Conservation (phyloP, 2,113 vertebrate genomes). For the Peromyscus maniculatus region DNA sequence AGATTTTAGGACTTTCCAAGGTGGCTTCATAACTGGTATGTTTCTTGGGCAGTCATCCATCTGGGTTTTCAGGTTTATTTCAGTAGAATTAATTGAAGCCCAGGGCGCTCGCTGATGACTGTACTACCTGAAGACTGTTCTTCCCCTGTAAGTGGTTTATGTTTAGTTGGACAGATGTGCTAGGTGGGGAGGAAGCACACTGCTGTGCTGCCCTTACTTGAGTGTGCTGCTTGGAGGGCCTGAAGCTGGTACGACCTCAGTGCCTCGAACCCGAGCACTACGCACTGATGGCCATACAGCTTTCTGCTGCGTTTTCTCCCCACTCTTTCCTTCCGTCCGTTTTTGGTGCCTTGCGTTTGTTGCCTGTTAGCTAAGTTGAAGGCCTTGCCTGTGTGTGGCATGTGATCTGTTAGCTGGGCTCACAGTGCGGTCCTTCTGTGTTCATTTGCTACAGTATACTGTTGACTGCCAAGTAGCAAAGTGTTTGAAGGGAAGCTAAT, state of each 20-base stretch:
- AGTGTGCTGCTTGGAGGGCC: not conserved
- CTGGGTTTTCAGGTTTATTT: slow-evolving; percentile 23
- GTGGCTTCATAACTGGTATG: not conserved
- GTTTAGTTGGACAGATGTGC: not conserved
- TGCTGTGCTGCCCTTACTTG: not conserved
- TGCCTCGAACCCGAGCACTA: not conserved
- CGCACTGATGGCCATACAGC: not conserved
- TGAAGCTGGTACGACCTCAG: not conserved
- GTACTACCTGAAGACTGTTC: not conserved
- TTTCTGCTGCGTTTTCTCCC: not conserved
- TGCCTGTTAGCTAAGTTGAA: slow-evolving; percentile 38
- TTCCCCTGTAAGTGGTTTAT: not conserved
- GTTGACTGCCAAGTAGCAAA: slow-evolving; percentile 75
- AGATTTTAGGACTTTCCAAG: slow-evolving; percentile 39
- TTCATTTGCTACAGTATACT: slow-evolving; percentile 74
- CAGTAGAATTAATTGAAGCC: slow-evolving; percentile 35
- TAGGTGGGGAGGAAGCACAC: not conserved
- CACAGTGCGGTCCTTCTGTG: not conserved
- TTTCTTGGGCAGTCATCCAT: slow-evolving; percentile 30
- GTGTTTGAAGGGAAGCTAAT: slow-evolving; percentile 78
- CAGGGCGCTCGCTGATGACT: not conserved
- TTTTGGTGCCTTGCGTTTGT: slow-evolving; percentile 35
- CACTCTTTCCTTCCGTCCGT: not conserved
- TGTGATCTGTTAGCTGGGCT: slow-evolving; percentile 51
- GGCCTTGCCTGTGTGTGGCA: slow-evolving; percentile 12